A percentile compares a stretch with the other conserved stretches of the same genome.
These are phyloP conservation scores for Epizoanthus rinbou DNA, from an alignment of 92 coral and sea anemone species.

Conservation along the genomic window DNA sequence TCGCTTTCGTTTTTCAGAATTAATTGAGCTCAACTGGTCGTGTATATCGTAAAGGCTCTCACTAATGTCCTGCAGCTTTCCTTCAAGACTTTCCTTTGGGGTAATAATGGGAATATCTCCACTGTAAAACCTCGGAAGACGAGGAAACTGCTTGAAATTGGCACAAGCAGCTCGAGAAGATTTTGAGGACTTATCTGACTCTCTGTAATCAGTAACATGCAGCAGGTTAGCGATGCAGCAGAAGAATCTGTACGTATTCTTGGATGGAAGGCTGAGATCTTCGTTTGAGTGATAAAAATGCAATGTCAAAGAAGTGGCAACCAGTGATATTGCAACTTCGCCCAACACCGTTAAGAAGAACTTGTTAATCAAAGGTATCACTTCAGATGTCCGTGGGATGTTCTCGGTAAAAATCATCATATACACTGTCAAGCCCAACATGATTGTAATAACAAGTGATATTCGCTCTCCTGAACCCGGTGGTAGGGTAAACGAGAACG, in stretches of 20 bases:
- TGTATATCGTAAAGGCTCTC: conserved; percentile 64
- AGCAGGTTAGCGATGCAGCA: conserved; percentile 60
- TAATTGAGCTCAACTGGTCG: conserved; percentile 33
- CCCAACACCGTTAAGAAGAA: conserved; percentile 81
- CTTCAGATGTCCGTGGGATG: conserved; percentile 87
- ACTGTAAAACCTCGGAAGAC: conserved; percentile 43
- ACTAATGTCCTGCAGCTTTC: conserved; percentile 60
- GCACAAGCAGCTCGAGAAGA: neutral
- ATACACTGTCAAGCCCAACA: conserved; percentile 91
- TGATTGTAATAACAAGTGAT: conserved; percentile 83
- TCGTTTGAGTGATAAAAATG: conserved; percentile 83
- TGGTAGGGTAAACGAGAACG: conserved; percentile 83
- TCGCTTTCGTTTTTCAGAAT: conserved; percentile 52
- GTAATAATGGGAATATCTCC: conserved; percentile 23
- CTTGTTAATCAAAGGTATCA: conserved; percentile 79
- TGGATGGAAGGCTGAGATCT: conserved; percentile 62
- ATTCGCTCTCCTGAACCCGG: conserved; percentile 93
- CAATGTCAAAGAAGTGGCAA: conserved; percentile 83
- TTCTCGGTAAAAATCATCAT: conserved; percentile 96
- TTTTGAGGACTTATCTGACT: neutral
- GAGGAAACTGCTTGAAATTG: conserved; percentile 34
- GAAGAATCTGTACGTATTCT: conserved; percentile 62
- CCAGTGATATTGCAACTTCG: conserved; percentile 75
- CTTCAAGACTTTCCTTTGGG: conserved; percentile 51
- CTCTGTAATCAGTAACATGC: conserved; percentile 43